Evolutionary conservation across 2,888 invertebrate genomes (phyloP), one percentile per base, ranked within the genome.

Genomic region (Limulus polyphemus): DNA sequence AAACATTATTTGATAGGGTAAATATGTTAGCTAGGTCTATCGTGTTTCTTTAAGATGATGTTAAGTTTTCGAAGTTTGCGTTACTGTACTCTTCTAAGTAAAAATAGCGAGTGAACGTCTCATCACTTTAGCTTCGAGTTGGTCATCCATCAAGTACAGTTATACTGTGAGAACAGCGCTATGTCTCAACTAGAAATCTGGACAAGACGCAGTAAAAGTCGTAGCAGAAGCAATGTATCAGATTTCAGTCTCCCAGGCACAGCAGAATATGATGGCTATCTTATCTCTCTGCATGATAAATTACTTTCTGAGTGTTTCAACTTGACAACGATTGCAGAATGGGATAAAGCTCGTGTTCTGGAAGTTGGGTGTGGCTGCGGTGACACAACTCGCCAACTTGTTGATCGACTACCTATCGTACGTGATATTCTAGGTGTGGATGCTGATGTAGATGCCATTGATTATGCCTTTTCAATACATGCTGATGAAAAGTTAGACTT

Each of bases 401-500:
- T 64, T 4, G 66, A 62, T 46, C 59, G 64, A 17, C 59, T 58
- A 49, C 66, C 66, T 1, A 55, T 61, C 47, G 47, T 17, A 54
- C 14, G 16, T 12, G 61, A 61, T 17, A 62, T 67, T 5, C 50
- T 67, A 11, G 66, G 66, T 3, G 48, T 67, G 7, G 66, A 67
- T 57, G 52, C 59, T 14, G 62, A 67, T 51, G 55, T 52, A 46
- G 62, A 61, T 32, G 62, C 64, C 16, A 56, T 64, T 46, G 58
- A 67, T 14, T 62, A 61, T 12, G 66, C 66, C 0, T 67, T 64
- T 58, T 57, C 60, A 3, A 60, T 64, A 48, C 62, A 61, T 46
- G 66, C 66, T 3, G 66, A 67, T 32, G 66, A 67, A 46, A 64
- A 59, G 47, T 58, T 67, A 58, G 66, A 67, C 55, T 67, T 67